A percentile compares a stretch with the other conserved stretches of the same genome.
Conservation (phyloP, 2,113 vertebrate genomes). For the Periophthalmus modestus region DNA sequence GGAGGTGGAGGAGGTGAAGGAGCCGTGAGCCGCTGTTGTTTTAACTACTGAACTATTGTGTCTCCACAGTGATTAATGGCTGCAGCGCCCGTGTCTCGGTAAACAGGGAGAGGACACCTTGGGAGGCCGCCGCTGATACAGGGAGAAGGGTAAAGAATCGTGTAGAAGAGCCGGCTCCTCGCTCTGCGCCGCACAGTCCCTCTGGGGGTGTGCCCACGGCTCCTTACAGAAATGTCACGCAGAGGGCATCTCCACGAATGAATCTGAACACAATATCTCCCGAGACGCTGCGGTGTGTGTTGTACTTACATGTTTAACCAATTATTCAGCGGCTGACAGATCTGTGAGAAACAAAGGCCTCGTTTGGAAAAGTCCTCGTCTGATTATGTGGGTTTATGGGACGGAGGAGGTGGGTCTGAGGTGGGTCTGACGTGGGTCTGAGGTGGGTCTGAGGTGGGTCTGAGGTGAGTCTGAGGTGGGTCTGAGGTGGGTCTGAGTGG, state of each 20-base stretch:
- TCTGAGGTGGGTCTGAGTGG: no score
- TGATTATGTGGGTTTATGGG: not conserved
- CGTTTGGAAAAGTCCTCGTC: not conserved
- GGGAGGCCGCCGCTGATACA: slow-evolving; percentile 33
- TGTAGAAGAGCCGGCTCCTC: slow-evolving; percentile 18
- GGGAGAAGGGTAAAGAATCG: slow-evolving; percentile 22
- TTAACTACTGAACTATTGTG: slow-evolving; percentile 56
- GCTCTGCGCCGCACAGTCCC: slow-evolving; percentile 38
- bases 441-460: no score
- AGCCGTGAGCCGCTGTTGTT: slow-evolving; percentile 60
- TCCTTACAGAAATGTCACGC: slow-evolving; percentile 66
- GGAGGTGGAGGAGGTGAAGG: slow-evolving; percentile 69
- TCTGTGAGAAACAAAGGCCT: slow-evolving; percentile 26
- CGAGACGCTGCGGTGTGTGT: slow-evolving; percentile 31
- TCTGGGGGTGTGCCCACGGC: slow-evolving; percentile 44
- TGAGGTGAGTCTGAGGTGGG: no score
- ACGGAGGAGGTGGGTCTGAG: not conserved
- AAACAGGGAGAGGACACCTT: slow-evolving; percentile 69
- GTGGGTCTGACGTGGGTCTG: no score
- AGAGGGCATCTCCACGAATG: slow-evolving; percentile 65
- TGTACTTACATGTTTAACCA: slow-evolving; percentile 71
- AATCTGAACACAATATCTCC: slow-evolving; percentile 67
- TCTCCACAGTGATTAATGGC: slow-evolving; percentile 69
- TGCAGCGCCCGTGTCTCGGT: slow-evolving; percentile 40
- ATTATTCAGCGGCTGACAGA: slow-evolving; percentile 67